Evolutionary conservation across 1,140 invertebrate species (phyloP), one percentile per base, ranked within the genome.

Genomic region (Acromyrmex heyeri): DNA sequence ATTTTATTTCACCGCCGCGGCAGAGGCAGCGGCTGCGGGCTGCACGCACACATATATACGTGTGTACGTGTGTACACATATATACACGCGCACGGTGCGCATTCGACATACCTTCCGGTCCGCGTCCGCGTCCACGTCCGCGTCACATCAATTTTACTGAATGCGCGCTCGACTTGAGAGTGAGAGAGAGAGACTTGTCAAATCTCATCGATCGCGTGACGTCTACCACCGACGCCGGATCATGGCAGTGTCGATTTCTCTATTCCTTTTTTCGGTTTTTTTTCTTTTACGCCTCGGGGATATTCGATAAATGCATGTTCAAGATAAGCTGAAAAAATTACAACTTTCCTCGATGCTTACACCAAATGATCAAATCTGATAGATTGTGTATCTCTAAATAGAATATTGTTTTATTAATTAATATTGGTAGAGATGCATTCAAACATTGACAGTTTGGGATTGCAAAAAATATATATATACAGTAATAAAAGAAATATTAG

Each of bases 1-100:
- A 92, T 93, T 92, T 93, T 92, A 92, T 93, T 93, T 91, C 86
- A 34, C 92, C 91, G 86, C 95, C 65, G 94, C 69, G 89, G 24
- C 62, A 21, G 21, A 34, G 50, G 21, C 48, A 27, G 65, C 50
- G 65, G 53, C 30, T 5, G 5, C 30, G 30, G 3, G 3, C 67
- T 59, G 76, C 27, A 18, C 21, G 12, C 21, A 48, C 6, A 48
- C 12, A 59, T 8, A 21, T 21, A 21, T 21, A 59, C 10, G n/a
- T 10, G 12, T 3, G 38, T 34, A 7, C 14, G 6, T 8, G 2
- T 24, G 18, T 18, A 16, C 12, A 50, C 1, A 48, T 7, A 34
- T 7, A 6, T 57, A n/a, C 14, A 21, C 12, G 53, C 86, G 94
- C 95, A 53, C 91, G 92, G 12, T 27, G 65, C 93, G 59, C 64